Evolutionary conservation across 2,888 invertebrate species (phyloP), one percentile per base, ranked within the genome.

Genomic region (Ceriagrion tenellum): DNA sequence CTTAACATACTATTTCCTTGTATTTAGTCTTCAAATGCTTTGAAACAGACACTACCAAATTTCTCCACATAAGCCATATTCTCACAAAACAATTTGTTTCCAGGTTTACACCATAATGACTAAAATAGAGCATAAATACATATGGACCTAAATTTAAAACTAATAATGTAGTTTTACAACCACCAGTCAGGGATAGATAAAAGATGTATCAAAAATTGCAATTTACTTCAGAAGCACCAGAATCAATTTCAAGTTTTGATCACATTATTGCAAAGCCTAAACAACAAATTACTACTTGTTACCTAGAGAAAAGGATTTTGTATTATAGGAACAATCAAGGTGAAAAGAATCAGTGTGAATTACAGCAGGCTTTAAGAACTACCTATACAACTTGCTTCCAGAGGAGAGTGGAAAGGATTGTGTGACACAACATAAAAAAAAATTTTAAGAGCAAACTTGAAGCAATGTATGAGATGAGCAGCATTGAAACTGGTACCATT

Each of bases 401-500:
- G 35, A 16, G 81, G 81, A 13, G 35, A 81, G n/a, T 89, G 89
- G 55, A 13, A 47, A n/a, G 69, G 69, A 93, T 59, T 40, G n/a
- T 93, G 69, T 74, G 47, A 93, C 18, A 93, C 47, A 47, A 69
- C 47, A 63, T 69, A 63, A 74, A 93, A 69, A 93, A 47, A 63
- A n/a, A n/a, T n/a, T 47, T 69, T 69, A 93, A 69, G 47, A 93
- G 69, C 40, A 47, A 93, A 63, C 40, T 26, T n/a, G 69, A 47
- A 93, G 26, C 69, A 93, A 93, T 16, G 63, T n/a, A 93, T 93
- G 74, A 63, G 55, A 89, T 55, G 55, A n/a, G 89, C 55, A 89
- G 89, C 81, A 81, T 69, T 93, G 59, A 59, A 63, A 59, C 35
- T 47, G 69, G 96, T 98, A 98, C 98, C 98, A 96, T 98, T 98